phyloP scores from a whole-genome alignment of 2,797 vertebrate species.

The Moxostoma hubbsi region DNA sequence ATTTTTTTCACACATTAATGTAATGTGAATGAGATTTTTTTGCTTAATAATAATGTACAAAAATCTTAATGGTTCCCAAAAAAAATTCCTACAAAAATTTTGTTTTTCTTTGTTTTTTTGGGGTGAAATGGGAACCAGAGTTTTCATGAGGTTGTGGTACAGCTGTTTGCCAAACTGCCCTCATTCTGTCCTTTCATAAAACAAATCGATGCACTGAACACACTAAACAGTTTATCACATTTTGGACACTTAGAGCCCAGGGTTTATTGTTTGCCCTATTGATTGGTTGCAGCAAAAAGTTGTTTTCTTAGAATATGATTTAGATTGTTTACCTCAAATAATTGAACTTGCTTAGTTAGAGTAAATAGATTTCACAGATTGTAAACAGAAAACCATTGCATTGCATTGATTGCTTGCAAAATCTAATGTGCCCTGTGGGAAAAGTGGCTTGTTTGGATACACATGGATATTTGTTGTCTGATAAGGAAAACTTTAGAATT shows the following conservation, averaged over 20 bases:
- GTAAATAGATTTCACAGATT: slow-evolving; percentile 13
- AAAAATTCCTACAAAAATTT: no score
- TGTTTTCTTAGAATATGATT: not conserved
- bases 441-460: slow-evolving; percentile 1
- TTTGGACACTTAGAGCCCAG: not conserved
- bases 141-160: no score
- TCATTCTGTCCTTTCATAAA: not conserved
- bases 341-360: not conserved
- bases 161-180: not conserved
- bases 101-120: not conserved
- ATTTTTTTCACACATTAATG: no score
- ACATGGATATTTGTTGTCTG: slow-evolving; percentile 17
- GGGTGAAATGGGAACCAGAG: no score
- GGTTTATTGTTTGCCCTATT: not conserved
- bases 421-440: slow-evolving; percentile 11
- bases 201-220: slow-evolving; percentile 7
- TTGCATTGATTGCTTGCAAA: slow-evolving; percentile 6
- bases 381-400: slow-evolving; percentile 20
- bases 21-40: no score
- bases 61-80: no score
- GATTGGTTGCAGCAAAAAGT: not conserved
- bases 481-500: not conserved
- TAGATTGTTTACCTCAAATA: slow-evolving; percentile 1
- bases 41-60: no score
- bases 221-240: not conserved